Evolutionary conservation across 2,113 vertebrate species (phyloP), one percentile per base, ranked within the genome.

Genomic region (Pachyramphus minor): DNA sequence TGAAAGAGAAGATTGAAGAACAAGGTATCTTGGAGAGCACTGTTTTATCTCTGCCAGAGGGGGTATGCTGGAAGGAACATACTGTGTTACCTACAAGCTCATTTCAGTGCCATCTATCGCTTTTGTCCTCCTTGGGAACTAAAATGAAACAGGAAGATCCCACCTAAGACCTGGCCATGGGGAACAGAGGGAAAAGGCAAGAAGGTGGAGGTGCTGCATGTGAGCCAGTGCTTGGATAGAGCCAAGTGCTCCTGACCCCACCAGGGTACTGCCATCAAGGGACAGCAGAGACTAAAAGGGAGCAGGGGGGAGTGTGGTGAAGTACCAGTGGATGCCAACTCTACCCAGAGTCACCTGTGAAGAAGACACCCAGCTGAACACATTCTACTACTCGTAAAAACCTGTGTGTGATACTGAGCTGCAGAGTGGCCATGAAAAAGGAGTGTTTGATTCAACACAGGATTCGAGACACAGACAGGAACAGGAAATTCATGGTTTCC

Each of bases 211-310:
- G 35, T 56, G 44, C 49, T 86, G 39, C 39, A 14, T 2, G 1
- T 30, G 8, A 76, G 41, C 31, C 37, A n/a, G 21, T 14, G n/a
- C 41, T 31, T 33, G 50, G 52, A 14, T 3, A 69, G 42, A 87
- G 60, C 49, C 53, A 64, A 63, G 25, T 37, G 33, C 14, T 22
- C 22, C 75, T 1, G 1, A 20, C n/a, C 30, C 27, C 81, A 35
- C n/a, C 0, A 0, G 11, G 35, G 25, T 42, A 55, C 24, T 87
- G 85, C 60, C 45, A 16, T 11, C 0, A 0, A 84, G 74, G n/a
- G 47, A 31, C 4, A 7, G 49, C 59, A 73, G 82, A 66, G 62
- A 28, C 74, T 37, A 33, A 27, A 62, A n/a, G 17, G 22, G 30
- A 82, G 59, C 64, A 66, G 68, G 74, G 10, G 13, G 52, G 31